A percentile compares a stretch with the other conserved stretches of the same genome.
phyloP scores from a whole-genome alignment of 1,140 invertebrate genomes.

The honey bee (Apis mellifera) region DNA sequence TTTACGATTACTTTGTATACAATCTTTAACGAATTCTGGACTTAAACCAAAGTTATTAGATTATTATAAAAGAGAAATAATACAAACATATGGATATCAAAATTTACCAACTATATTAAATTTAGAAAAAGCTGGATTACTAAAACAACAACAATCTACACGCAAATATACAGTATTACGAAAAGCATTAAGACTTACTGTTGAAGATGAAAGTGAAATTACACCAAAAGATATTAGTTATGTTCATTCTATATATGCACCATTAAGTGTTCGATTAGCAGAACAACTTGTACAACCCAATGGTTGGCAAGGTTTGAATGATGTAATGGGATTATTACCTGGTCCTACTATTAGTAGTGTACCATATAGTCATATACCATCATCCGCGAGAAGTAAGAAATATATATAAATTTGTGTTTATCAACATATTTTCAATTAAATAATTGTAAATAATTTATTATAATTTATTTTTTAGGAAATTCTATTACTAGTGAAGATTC shows the following conservation, averaged over 20 bases:
- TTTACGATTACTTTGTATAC: constrained; percentile 93
- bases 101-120: constrained; percentile 92
- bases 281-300: constrained; percentile 92
- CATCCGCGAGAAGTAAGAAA: constrained; percentile 82
- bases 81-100: constrained; percentile 94
- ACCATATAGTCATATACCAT: constrained; percentile 52
- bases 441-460: not conserved
- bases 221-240: constrained; percentile 95
- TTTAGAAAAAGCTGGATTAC: constrained; percentile 92
- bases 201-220: constrained; percentile 93
- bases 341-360: constrained; percentile 81
- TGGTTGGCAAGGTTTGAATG: constrained; percentile 89
- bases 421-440: not conserved
- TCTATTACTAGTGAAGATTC: constrained; percentile 86
- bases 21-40: constrained; percentile 93
- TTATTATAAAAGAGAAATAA: constrained; percentile 95
- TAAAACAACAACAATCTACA: constrained; percentile 87
- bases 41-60: constrained; percentile 94
- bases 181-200: constrained; percentile 90
- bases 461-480: constrained; percentile 75
- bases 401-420: not conserved
- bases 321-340: constrained; percentile 85
- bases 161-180: constrained; percentile 87
- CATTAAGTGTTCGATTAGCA: constrained; percentile 93
- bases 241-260: constrained; percentile 96